Percentiles rank a stretch among this genome's conserved stretches.
Evolutionary conservation across 1,140 invertebrate species (phyloP).

Genomic region (Drosophila athabasca): DNA sequence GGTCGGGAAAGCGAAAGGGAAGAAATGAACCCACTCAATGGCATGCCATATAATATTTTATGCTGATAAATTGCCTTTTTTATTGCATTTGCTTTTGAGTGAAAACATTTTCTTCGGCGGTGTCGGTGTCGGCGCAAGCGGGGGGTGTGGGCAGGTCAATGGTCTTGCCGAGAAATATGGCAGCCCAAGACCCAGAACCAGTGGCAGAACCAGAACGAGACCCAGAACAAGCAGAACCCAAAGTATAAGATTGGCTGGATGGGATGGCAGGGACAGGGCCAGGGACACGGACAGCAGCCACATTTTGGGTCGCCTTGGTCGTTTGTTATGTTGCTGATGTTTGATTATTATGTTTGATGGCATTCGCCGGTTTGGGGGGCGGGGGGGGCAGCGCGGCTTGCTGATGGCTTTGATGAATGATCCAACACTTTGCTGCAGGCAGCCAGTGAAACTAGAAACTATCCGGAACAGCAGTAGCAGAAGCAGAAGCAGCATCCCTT

Average conservation of each 20-base stretch:
- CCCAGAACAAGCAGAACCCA: constrained; percentile 7
- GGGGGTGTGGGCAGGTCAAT: constrained; percentile 58
- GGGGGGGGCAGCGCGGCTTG: constrained; percentile 6
- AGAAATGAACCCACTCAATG: constrained; percentile 78
- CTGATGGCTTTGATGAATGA: constrained; percentile 72
- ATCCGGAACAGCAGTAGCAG: constrained; percentile 13
- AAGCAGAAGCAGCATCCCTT: too few species aligned
- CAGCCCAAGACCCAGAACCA: constrained; percentile 25
- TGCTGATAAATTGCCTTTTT: constrained; percentile 82
- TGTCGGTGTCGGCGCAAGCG: constrained; percentile 9
- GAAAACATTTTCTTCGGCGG: constrained; percentile 74
- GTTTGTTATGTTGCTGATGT: constrained; percentile 82
- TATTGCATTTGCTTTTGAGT: constrained; percentile 82
- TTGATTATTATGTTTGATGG: constrained; percentile 83
- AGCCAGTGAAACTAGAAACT: constrained; percentile 24
- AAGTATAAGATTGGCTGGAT: constrained; percentile 30
- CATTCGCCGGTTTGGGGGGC: constrained; percentile 44
- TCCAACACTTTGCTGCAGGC: constrained; percentile 65
- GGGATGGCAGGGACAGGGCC: constrained; percentile 25
- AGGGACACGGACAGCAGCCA: constrained; percentile 42
- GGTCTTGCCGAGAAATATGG: constrained; percentile 69
- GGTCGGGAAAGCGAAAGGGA: constrained; percentile 2
- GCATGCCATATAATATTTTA: constrained; percentile 82
- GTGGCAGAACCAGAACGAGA: constrained; percentile 12
- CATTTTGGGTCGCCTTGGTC: constrained; percentile 69